Evolutionary conservation across 2,888 invertebrate species (phyloP).

Genomic region (Anorthoa munda): DNA sequence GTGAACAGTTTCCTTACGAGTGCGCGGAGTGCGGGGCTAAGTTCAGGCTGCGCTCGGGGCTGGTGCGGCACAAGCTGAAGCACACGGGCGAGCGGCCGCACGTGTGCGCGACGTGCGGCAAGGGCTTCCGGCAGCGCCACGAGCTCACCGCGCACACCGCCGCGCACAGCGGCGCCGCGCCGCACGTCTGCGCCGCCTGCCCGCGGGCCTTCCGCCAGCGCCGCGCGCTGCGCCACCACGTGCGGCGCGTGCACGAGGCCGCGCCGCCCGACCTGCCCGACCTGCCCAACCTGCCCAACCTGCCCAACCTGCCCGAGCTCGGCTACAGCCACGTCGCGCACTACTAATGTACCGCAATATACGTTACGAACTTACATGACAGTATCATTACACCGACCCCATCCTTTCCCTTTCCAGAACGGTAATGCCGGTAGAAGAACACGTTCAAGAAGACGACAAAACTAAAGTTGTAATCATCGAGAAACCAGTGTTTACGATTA

Average conservation of each 20-base stretch:
- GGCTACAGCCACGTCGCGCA: slow-evolving; percentile 3
- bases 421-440: slow-evolving; percentile 23
- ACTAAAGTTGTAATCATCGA: slow-evolving; percentile 32
- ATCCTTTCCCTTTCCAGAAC: slow-evolving; percentile 59
- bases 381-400: slow-evolving; percentile 52
- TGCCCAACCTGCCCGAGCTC: background rate
- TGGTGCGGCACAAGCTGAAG: slow-evolving; percentile 90
- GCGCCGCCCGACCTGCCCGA: background rate
- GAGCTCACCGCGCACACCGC: slow-evolving; percentile 82
- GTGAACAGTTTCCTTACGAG: slow-evolving; percentile 88
- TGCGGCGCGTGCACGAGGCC: slow-evolving; percentile 82
- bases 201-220: slow-evolving; percentile 90
- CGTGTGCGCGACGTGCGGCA: slow-evolving; percentile 90
- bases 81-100: slow-evolving; percentile 92
- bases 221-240: slow-evolving; percentile 81
- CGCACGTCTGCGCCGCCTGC: slow-evolving; percentile 90
- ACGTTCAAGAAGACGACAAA: background rate
- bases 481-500: slow-evolving; percentile 51
- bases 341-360: slow-evolving; percentile 42
- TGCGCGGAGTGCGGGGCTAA: slow-evolving; percentile 92
- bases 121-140: slow-evolving; percentile 91
- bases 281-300: background rate
- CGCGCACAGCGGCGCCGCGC: slow-evolving; percentile 83
- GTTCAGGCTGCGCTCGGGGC: slow-evolving; percentile 91
- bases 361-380: slow-evolving; percentile 18